Evolutionary conservation across 2,888 invertebrate genomes (phyloP).

Genomic region (Eledona agricola): DNA sequence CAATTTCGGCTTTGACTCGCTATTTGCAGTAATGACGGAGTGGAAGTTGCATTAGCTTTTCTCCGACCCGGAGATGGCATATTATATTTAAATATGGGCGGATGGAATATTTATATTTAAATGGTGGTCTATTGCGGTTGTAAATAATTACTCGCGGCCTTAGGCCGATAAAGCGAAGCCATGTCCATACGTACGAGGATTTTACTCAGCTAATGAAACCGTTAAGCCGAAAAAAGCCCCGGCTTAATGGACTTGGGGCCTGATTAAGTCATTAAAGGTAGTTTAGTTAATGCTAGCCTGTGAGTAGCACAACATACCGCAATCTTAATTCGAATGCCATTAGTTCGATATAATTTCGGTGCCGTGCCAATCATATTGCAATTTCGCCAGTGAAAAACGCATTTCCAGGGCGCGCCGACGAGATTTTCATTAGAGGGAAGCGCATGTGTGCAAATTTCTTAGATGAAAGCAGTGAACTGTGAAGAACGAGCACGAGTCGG

Average conservation of each 20-base stretch:
- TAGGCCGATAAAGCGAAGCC: slow-evolving; percentile 9
- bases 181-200: slow-evolving; percentile 14
- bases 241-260: slow-evolving; percentile 17
- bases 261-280: slow-evolving; percentile 33
- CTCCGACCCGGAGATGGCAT: no score
- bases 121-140: background rate
- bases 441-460: slow-evolving; percentile 35
- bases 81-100: no score
- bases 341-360: slow-evolving; percentile 21
- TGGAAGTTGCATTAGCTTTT: no score
- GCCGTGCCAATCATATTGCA: slow-evolving; percentile 15
- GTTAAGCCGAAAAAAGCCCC: slow-evolving; percentile 19
- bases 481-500: slow-evolving; percentile 36
- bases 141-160: slow-evolving; percentile 10
- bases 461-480: slow-evolving; percentile 34
- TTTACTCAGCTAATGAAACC: slow-evolving; percentile 22
- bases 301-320: slow-evolving; percentile 24
- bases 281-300: slow-evolving; percentile 29
- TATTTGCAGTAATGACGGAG: no score
- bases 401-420: no score
- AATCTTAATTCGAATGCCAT: slow-evolving; percentile 27
- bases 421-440: slow-evolving; percentile 34
- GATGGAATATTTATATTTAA: no score
- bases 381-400: slow-evolving; percentile 12
- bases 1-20: no score